phyloP scores from a whole-genome alignment of 92 coral and sea anemone species.

The Hydrozoanthus gracilis region DNA sequence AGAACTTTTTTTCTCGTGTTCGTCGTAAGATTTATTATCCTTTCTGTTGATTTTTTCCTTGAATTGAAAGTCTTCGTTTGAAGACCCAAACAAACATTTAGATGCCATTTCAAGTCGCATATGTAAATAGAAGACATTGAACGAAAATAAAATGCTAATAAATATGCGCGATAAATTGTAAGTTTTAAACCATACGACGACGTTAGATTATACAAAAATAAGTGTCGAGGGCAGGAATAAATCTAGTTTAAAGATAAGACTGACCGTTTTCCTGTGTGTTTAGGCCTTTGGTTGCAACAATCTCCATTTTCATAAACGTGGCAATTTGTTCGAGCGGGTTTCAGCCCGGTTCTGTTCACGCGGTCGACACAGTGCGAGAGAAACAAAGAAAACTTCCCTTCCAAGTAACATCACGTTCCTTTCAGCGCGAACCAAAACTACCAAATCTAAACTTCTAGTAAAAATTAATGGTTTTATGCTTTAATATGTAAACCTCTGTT shows the following conservation, averaged over 20 bases:
- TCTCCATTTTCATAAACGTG: slow-evolving; percentile 37
- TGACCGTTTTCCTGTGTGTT: slow-evolving; percentile 27
- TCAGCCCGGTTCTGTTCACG: slow-evolving; percentile 10
- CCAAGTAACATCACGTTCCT: slow-evolving; percentile 13
- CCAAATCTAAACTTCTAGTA: slow-evolving; percentile 67
- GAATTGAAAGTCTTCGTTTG: background rate
- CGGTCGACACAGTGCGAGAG: background rate
- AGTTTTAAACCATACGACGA: background rate
- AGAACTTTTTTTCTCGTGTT: background rate
- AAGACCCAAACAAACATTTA: background rate
- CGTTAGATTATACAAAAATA: background rate
- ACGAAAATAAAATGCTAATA: slow-evolving; percentile 31
- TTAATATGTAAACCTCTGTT: slow-evolving; percentile 94
- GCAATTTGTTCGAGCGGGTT: slow-evolving; percentile 35
- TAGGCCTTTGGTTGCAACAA: slow-evolving; percentile 1
- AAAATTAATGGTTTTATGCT: slow-evolving; percentile 84
- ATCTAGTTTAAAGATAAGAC: background rate
- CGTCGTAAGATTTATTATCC: background rate
- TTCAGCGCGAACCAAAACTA: slow-evolving; percentile 27
- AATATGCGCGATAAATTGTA: background rate
- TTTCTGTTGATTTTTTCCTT: background rate
- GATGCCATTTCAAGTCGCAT: slow-evolving; percentile 33
- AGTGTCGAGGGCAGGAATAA: background rate
- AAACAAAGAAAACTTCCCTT: background rate
- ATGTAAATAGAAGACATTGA: slow-evolving; percentile 16